Evolutionary conservation across 2,113 vertebrate genomes (phyloP).

Genomic region (Daphoenositta chrysoptera): DNA sequence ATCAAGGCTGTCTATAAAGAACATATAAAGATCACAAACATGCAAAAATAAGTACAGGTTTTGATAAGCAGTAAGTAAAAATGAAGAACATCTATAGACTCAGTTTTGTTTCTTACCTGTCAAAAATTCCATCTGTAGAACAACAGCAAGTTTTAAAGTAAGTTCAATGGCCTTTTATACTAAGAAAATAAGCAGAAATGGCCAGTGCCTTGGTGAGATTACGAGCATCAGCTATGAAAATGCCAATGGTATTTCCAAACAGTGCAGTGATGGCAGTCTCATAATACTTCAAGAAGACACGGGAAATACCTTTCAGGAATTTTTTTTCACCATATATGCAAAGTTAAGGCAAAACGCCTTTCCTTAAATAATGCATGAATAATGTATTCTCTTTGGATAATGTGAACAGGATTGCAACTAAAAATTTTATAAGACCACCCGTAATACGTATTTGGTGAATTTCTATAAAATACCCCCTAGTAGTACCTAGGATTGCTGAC

Average conservation of each 20-base stretch:
- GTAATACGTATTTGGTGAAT: background rate
- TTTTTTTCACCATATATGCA: background rate
- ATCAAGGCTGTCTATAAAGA: background rate
- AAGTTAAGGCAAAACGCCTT: background rate
- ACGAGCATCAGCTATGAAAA: background rate
- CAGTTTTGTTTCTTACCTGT: background rate
- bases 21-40: background rate
- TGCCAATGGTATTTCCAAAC: background rate
- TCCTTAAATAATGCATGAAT: background rate
- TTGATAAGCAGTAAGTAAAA: background rate
- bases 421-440: background rate
- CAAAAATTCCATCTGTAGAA: background rate
- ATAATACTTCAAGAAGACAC: background rate
- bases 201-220: background rate
- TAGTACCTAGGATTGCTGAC: background rate
- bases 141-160: background rate
- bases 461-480: background rate
- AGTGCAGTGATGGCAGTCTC: background rate
- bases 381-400: slow-evolving; percentile 1
- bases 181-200: background rate
- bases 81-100: background rate
- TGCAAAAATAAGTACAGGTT: background rate
- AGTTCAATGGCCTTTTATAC: background rate
- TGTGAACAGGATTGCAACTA: background rate
- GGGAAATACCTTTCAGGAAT: background rate